phyloP scores from a whole-genome alignment of 2,888 invertebrate species.

The Melitaea athalia region DNA sequence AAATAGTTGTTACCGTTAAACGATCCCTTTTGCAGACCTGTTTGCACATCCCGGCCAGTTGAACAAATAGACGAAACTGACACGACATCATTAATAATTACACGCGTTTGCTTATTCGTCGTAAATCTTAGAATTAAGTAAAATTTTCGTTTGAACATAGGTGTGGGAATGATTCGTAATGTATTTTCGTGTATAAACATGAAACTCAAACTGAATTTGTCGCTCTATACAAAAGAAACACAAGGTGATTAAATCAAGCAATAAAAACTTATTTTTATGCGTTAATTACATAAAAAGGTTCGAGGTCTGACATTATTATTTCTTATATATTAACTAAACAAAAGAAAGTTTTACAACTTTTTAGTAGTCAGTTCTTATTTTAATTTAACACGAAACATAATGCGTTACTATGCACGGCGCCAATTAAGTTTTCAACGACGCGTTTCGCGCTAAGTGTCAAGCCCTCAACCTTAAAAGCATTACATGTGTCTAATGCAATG shows the following conservation, averaged over 20 bases:
- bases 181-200: background rate
- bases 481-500: conserved; percentile 50
- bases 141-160: conserved; percentile 21
- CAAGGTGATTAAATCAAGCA: background rate
- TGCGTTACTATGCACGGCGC: conserved; percentile 29
- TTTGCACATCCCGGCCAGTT: conserved; percentile 66
- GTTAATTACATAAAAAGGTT: background rate
- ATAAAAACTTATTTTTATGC: background rate
- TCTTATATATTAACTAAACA: background rate
- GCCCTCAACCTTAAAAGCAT: conserved; percentile 44
- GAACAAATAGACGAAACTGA: conserved; percentile 64
- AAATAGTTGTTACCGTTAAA: conserved; percentile 53
- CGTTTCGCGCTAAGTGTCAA: conserved; percentile 41
- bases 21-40: conserved; percentile 63
- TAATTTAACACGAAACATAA: conserved; percentile 28
- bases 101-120: conserved; percentile 51
- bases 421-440: conserved; percentile 43
- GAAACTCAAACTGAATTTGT: background rate
- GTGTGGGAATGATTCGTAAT: conserved; percentile 15
- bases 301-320: background rate
- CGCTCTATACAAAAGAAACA: too few species aligned
- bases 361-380: conserved; percentile 6
- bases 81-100: conserved; percentile 76
- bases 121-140: conserved; percentile 43
- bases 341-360: background rate